Base-by-base conservation (phyloP, 2,888 invertebrate genomes). In the Amphipoea oculea region DNA sequence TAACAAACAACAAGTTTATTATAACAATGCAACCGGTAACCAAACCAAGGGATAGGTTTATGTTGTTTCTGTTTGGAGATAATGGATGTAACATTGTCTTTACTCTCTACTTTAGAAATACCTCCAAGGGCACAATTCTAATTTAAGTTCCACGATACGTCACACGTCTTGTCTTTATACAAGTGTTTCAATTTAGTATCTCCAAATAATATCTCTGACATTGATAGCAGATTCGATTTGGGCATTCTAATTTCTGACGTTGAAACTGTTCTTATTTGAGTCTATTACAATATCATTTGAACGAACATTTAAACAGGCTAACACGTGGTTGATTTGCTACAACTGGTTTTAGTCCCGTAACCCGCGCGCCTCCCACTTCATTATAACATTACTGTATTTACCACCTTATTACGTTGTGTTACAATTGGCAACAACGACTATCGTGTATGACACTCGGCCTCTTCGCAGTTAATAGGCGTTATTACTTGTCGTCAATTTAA, bases 401-500 rank as follows among this genome's bases (percentile, higher is more conserved):
- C 86, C 81, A 89, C 90, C 88, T 88, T 92, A 90, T 86, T 81
- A 54, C 80, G 76, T 82, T 73, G 80, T 68, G 1, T 76, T 86
- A 82, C 29, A 81, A 84, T 83, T 83, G 81, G 67, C 82, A 89
- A 83, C 76, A 74, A 79, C 69, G 82, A 65, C 29, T 29, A 29
- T 29, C 29, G 29, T 29, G 29, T 29, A 29, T 29, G 29, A 29
- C 29, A 29, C 29, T 29, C 29, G 29, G 29, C 29, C 29, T 29
- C 29, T 29, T 29, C 29, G 29, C 29, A 29, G 29, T 29, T 29
- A 93, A 95, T 93, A 86, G 90, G 86, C 90, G 93, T 94, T 92
- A 95, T 95, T 95, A 95, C 90, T 88, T 92, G 93, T 94, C 94
- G 91, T 93, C 92, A 92, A 92, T 92, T 93, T 92, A 92, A 93